Evolutionary conservation across 2,797 vertebrate genomes (phyloP).

Genomic region (Scleropages formosus): DNA sequence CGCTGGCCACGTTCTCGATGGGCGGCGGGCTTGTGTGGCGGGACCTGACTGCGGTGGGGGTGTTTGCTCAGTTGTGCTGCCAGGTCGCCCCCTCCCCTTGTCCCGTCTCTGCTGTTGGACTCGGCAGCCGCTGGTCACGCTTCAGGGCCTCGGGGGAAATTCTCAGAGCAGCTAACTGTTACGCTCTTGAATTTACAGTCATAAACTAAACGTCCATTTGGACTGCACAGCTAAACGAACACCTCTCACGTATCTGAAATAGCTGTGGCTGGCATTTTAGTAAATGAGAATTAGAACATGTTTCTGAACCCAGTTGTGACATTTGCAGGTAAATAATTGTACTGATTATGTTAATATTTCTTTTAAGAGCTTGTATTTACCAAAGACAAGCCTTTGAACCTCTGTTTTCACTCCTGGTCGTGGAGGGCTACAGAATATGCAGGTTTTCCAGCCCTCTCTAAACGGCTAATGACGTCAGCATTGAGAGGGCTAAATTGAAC

Average conservation of each 20-base stretch:
- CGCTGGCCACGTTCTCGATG: not conserved
- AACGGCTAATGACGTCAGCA: no score
- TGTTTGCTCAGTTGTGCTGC: conserved; percentile 5
- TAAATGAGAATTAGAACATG: no score
- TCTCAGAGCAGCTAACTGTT: not conserved
- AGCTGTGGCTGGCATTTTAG: not conserved
- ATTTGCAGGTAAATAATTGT: no score
- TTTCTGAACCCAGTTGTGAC: no score
- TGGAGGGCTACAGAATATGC: no score
- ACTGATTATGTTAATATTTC: no score
- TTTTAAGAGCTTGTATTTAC: no score
- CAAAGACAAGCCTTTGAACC: no score
- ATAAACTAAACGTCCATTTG: not conserved
- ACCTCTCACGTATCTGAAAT: not conserved
- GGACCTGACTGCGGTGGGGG: conserved; percentile 5
- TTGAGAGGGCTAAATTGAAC: no score
- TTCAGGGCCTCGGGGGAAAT: not conserved
- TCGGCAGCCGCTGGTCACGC: not conserved
- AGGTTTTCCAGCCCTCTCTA: no score
- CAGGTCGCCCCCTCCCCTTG: conserved; percentile 39
- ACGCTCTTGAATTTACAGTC: not conserved
- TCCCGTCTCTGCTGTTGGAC: not conserved
- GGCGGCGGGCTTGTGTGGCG: not conserved
- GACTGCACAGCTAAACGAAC: not conserved
- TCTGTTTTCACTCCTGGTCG: no score